Evolutionary conservation across 2,888 invertebrate genomes (phyloP).

Genomic region (Orchesellides sinensis): DNA sequence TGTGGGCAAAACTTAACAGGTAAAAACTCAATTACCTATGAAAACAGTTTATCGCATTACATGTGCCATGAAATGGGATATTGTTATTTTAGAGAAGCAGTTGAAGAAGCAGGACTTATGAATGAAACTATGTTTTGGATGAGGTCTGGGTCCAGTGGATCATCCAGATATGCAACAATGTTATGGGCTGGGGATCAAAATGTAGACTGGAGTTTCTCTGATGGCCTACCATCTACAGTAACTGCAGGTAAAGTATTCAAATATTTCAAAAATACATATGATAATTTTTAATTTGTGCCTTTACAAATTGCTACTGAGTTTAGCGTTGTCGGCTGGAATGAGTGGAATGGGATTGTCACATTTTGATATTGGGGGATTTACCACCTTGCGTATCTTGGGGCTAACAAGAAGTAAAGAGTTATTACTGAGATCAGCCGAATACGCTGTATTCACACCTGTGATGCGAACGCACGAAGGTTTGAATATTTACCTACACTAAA

Average conservation of each 20-base stretch:
- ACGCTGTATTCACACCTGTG: constrained; percentile 74
- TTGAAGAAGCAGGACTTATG: constrained; percentile 62
- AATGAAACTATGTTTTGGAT: constrained; percentile 72
- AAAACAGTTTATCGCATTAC: too few species aligned
- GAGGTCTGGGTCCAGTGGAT: constrained; percentile 69
- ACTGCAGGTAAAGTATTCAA: constrained; percentile 53
- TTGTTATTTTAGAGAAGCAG: constrained; percentile 59
- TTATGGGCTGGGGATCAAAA: constrained; percentile 75
- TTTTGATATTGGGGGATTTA: constrained; percentile 75
- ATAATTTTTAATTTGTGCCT: constrained; percentile 5
- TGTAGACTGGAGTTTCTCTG: constrained; percentile 74
- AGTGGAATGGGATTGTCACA: constrained; percentile 74
- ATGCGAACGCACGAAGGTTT: constrained; percentile 75
- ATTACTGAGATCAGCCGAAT: constrained; percentile 74
- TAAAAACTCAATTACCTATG: constrained; percentile 17
- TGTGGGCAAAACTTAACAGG: constrained; percentile 72
- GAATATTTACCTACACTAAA: not conserved
- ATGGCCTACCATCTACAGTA: constrained; percentile 74
- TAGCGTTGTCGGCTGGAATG: constrained; percentile 72
- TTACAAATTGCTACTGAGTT: too few species aligned
- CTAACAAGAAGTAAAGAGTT: constrained; percentile 71
- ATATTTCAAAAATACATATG: not conserved
- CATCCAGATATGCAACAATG: constrained; percentile 66
- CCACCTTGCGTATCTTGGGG: constrained; percentile 66
- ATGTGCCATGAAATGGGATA: not conserved